Conservation (phyloP, 2,888 invertebrate species). For the Euplexia lucipara region DNA sequence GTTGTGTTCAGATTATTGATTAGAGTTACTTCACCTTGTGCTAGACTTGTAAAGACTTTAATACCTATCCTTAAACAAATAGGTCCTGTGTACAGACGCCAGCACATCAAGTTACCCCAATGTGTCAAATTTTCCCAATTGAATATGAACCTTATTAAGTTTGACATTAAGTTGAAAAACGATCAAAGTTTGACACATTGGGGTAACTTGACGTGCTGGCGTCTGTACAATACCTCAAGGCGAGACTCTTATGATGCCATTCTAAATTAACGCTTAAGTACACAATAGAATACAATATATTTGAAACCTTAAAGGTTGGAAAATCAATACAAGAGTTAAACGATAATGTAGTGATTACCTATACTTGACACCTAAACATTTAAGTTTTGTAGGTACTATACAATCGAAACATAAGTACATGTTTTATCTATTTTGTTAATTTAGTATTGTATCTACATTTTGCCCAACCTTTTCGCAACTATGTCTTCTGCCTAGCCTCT, state of each 20-base stretch:
- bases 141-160: too few species aligned
- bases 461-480: too few species aligned
- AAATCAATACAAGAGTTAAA: background rate
- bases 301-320: conserved; percentile 15
- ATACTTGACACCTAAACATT: background rate
- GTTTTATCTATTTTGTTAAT: too few species aligned
- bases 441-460: too few species aligned
- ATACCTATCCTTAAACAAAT: conserved; percentile 46
- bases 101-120: too few species aligned
- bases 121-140: too few species aligned
- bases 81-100: conserved; percentile 15
- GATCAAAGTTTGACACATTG: too few species aligned
- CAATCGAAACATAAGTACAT: too few species aligned
- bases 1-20: conserved; percentile 38
- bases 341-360: background rate
- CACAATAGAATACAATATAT: background rate
- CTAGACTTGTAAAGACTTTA: conserved; percentile 13
- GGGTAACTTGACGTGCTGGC: too few species aligned
- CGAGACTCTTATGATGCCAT: conserved; percentile 15
- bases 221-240: conserved; percentile 28
- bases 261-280: conserved; percentile 27
- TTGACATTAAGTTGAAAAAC: too few species aligned
- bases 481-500: too few species aligned
- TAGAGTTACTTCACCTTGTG: conserved; percentile 29
- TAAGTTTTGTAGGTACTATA: too few species aligned